phyloP scores from a whole-genome alignment of 1,140 invertebrate species.

The Aplysia californica region DNA sequence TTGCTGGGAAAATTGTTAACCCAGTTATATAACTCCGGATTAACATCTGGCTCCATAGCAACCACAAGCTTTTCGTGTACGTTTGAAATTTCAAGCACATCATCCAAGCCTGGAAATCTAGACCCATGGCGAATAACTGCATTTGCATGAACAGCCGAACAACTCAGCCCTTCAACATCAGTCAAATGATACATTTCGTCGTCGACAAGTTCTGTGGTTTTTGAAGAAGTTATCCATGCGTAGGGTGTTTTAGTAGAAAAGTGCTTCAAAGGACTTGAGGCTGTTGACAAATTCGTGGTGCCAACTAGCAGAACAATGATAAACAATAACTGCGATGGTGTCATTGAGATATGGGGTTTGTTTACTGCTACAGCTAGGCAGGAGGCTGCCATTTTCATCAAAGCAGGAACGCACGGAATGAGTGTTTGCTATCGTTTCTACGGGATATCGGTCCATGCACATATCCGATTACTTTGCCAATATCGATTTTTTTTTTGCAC shows the following conservation, averaged over 20 bases:
- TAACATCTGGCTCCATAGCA: constrained; percentile 18
- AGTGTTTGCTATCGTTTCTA: too few species aligned
- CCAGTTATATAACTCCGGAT: constrained; percentile 41
- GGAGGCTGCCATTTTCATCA: too few species aligned
- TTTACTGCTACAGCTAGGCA: too few species aligned
- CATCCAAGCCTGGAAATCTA: constrained; percentile 49
- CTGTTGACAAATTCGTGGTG: too few species aligned
- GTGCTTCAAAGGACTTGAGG: constrained; percentile 26
- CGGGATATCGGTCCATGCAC: too few species aligned
- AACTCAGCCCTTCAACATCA: constrained; percentile 37
- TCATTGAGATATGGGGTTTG: too few species aligned
- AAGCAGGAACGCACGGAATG: too few species aligned
- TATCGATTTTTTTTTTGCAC: too few species aligned
- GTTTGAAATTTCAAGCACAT: constrained; percentile 37
- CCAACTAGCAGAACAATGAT: too few species aligned
- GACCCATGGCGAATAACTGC: constrained; percentile 53
- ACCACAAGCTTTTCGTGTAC: constrained; percentile 34
- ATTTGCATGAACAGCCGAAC: constrained; percentile 48
- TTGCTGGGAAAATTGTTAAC: constrained; percentile 42
- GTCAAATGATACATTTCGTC: constrained; percentile 35
- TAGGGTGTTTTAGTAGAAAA: constrained; percentile 54
- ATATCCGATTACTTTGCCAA: too few species aligned
- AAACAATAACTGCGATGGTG: too few species aligned
- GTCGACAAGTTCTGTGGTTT: constrained; percentile 23
- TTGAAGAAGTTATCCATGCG: constrained; percentile 34